These are phyloP conservation scores for Macrotus californicus DNA, from an alignment of 2,113 vertebrate genomes.

Conservation along the genomic window DNA sequence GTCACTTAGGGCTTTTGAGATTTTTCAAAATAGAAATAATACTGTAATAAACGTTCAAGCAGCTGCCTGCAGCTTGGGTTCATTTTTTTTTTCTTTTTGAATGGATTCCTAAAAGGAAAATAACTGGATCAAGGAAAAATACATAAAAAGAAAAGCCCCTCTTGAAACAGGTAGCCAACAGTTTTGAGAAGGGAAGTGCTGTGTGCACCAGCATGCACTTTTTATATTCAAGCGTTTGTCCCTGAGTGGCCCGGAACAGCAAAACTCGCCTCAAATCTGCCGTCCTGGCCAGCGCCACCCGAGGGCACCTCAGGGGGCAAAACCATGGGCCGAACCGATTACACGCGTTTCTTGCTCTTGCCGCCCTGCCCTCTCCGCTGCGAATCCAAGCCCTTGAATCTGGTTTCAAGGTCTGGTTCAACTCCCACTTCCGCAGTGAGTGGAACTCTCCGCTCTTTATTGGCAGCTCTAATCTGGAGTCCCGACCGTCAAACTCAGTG, in stretches of 20 bases:
- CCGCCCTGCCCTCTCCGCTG: not conserved
- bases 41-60: not conserved
- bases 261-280: not conserved
- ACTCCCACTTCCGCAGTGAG: not conserved
- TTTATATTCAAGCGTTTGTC: not conserved
- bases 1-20: not conserved
- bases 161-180: not conserved
- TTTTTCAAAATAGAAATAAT: not conserved
- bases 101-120: not conserved
- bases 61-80: not conserved
- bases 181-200: not conserved
- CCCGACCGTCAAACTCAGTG: not conserved
- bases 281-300: not conserved
- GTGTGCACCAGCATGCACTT: not conserved
- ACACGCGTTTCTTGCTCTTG: not conserved
- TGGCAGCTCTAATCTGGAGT: not conserved
- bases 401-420: not conserved
- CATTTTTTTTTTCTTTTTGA: not conserved
- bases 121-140: not conserved
- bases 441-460: not conserved
- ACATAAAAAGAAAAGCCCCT: not conserved
- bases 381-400: not conserved
- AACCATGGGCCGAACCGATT: not conserved
- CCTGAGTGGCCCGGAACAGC: not conserved
- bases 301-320: not conserved